Conservation (phyloP, 2,113 vertebrate genomes). For the Dolichallabes microphthalmus region DNA sequence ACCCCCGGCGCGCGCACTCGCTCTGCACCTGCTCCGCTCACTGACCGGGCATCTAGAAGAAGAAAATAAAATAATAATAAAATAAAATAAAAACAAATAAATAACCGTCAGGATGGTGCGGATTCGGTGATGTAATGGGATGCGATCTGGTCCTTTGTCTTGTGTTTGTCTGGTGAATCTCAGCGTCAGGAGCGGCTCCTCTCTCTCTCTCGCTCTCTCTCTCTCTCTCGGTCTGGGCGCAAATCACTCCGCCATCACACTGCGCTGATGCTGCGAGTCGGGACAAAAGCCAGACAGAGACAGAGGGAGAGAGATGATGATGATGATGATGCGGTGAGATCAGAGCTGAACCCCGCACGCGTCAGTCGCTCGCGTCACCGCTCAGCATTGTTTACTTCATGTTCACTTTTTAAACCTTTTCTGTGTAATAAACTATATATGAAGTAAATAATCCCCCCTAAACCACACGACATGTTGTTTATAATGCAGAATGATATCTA, state of each 20-base stretch:
- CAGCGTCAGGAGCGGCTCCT: conserved; percentile 21
- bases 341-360: conserved; percentile 32
- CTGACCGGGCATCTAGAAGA: conserved; percentile 15
- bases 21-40: too few species aligned
- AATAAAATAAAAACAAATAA: background rate
- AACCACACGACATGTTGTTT: background rate
- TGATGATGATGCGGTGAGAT: background rate
- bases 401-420: background rate
- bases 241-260: conserved; percentile 26
- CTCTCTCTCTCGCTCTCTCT: background rate
- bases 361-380: conserved; percentile 5
- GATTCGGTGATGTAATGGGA: conserved; percentile 7
- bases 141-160: too few species aligned
- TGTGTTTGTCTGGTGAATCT: background rate
- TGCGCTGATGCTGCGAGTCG: conserved; percentile 7
- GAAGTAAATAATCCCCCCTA: background rate
- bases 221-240: background rate
- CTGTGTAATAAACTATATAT: background rate
- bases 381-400: background rate
- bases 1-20: conserved; percentile 7
- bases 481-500: background rate
- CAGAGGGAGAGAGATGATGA: background rate
- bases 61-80: background rate
- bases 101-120: background rate
- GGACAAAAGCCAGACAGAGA: background rate